Base-by-base conservation (phyloP, 53 echinoderm and acorn worm species). In the Antedon mediterranea region DNA sequence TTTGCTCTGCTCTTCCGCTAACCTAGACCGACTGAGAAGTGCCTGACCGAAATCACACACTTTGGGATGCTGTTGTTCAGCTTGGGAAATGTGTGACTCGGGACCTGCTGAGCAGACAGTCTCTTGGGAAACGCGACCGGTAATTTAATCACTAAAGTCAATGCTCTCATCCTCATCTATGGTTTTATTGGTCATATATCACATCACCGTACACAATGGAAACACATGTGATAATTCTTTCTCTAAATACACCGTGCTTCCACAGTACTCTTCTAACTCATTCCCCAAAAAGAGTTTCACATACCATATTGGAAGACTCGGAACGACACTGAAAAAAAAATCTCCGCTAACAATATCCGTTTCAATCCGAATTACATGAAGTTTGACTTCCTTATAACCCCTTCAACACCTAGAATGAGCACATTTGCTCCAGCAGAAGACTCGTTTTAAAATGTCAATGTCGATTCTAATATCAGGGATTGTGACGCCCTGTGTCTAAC, bases 401-500 rank as follows among this genome's bases (percentile, higher is more conserved):
- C 71, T 71, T 71, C 85, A 74, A 90, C 79, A 33, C 87, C 87
- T 71, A 81, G 79, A 74, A 90, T 32, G n/a, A 90, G 30, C 31
- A 85, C 78, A 85, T 79, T 82, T 74, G 79, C 44, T 30, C 81
- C 82, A 43, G 71, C 37, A 43, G 32, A 81, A 29, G 84, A 78
- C 20, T 75, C 71, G 8, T 74, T 43, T 78, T 71, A 32, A 30
- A 82, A 86, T 33, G 87, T 79, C 43, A 87, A 44, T 43, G 43
- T 77, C 7, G 57, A 73, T 27, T 43, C 37, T 30, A 79, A 76
- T 18, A 84, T 72, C n/a, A 90, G 71, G 26, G 90, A 86, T 32
- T 86, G 86, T 43, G 82, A 76, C 15, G 90, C 83, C 73, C 85
- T 80, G 81, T 90, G 77, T 87, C 90, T 31, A 11, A n/a, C 41